Conservation (phyloP, 1,140 invertebrate species). For the Protaetia brevitarsis region DNA sequence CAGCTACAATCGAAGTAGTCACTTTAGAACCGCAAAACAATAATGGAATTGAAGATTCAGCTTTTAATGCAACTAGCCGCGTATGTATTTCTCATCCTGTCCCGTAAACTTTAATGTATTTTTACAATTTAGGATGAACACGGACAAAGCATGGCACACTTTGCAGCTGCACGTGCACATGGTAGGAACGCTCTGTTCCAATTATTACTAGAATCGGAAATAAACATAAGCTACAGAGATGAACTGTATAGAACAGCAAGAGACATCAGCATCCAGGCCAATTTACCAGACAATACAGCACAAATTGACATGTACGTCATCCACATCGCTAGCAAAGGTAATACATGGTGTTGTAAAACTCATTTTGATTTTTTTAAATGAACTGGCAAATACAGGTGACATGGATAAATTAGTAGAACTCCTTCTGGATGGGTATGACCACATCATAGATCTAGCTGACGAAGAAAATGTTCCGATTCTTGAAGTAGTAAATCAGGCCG, state of each 20-base stretch:
- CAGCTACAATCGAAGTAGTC: constrained; percentile 44
- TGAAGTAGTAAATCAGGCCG: constrained; percentile 63
- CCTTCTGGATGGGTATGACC: constrained; percentile 80
- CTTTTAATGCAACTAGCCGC: constrained; percentile 60
- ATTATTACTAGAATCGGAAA: constrained; percentile 71
- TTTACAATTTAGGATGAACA: constrained; percentile 69
- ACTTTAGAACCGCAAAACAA: constrained; percentile 44
- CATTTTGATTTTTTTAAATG: no score
- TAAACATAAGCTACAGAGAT: constrained; percentile 76
- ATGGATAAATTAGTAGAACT: constrained; percentile 73
- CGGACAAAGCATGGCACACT: constrained; percentile 85
- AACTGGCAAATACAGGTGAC: constrained; percentile 70
- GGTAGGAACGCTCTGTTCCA: constrained; percentile 72
- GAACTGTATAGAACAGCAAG: constrained; percentile 79
- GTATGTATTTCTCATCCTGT: constrained; percentile 46
- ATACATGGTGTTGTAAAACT: not conserved
- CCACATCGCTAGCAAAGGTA: constrained; percentile 72
- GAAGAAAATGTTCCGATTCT: constrained; percentile 64
- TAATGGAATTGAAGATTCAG: constrained; percentile 49
- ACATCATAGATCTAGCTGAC: constrained; percentile 76
- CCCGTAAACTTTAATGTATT: not conserved
- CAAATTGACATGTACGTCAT: constrained; percentile 80
- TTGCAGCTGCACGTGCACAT: constrained; percentile 75
- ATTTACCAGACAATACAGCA: constrained; percentile 72
- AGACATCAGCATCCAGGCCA: constrained; percentile 77